Base-by-base conservation (phyloP, 2,888 invertebrate genomes). In the Gymnocheta viridis region DNA sequence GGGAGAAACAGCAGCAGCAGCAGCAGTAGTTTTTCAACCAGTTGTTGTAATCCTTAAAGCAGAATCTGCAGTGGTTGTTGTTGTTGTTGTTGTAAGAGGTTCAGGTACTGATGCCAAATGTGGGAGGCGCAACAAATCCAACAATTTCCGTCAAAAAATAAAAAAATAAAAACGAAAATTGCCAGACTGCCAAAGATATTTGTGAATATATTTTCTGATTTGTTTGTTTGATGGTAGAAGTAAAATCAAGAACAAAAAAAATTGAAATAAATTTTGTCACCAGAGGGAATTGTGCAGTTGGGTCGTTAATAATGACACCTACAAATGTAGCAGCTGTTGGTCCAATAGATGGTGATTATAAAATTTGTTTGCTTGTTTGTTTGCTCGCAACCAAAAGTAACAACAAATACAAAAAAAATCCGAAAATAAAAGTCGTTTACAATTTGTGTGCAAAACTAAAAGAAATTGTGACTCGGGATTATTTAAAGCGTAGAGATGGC, bases 291-390 rank as follows among this genome's bases (percentile, higher is more conserved):
- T 44, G 67, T 74, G 82, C 69, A 47, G 69, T 67, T 56, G 78
- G 56, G 35, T 49, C 69, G 73, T 58, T 83, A 79, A 70, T 76
- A 83, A 83, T 74, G 69, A 49, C 73, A 74, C 54, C 54, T 82
- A 82, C 56, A 62, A 82, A 64, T 70, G 69, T 29, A 56, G 67
- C 82, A 79, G 79, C 73, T 82, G 79, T 69, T 82, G 73, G 78
- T 67, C 67, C 56, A 74, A 74, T 79, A 81, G 79, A 27, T 67
- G 74, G 69, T 70, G 69, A 64, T 79, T 82, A 72, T 66, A 66
- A 56, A 70, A 62, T 62, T 69, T 74, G 35, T 47, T 69, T 41
- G 22, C 27, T 44, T 58, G 32, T 17, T 72, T 60, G 38, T 19
- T 19, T 32, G 32, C 10, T 49, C n/a, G 27, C 67, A 19, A 69